Evolutionary conservation across 2,888 invertebrate genomes (phyloP), one percentile per base, ranked within the genome.

Genomic region (Folsomia manolachei): DNA sequence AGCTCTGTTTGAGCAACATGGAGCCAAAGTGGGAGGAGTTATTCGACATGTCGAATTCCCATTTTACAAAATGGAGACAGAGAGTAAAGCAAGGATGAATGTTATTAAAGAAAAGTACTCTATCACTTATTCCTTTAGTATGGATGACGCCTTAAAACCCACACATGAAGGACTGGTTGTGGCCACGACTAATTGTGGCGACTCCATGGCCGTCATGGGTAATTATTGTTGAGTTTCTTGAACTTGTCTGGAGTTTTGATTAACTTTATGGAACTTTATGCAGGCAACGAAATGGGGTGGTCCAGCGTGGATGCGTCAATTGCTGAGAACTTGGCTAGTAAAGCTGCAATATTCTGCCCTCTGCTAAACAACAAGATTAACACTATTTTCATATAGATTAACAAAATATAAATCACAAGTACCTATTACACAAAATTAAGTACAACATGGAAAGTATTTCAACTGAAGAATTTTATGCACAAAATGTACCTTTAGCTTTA

Each of bases 271-370:
- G 18, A 7, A 24, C 24, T 63, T 24, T 21, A 9, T 61, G 9
- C 63, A 74, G 74, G 77, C 63, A 77, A 77, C 52, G 74, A 74
- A 23, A 74, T 77, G 75, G 72, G 71, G 23, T 73, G 68, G 61
- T 63, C 67, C 11, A 72, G 73, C 19, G 64, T 64, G 24, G 77
- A 77, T 63, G 74, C 72, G 2, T 69, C 74, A 11, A 74, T 77
- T 39, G 71, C 70, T 21, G 65, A 70, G 25, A 77, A 77, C 39
- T 70, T 77, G 39, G 26, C 19, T n/a, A 53, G 67, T 1, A 74
- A 72, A 26, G 77, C 73, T 51, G 72, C 74, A 27, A 72, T 71
- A n/a, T 75, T 77, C 51, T 74, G 72, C 60, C 75, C 75, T 1
- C 67, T 69, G 18, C 67, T 76, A 69, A 76, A 76, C 64, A 19